Conservation (phyloP, 2,113 vertebrate species). For the Pteropus alecto region DNA sequence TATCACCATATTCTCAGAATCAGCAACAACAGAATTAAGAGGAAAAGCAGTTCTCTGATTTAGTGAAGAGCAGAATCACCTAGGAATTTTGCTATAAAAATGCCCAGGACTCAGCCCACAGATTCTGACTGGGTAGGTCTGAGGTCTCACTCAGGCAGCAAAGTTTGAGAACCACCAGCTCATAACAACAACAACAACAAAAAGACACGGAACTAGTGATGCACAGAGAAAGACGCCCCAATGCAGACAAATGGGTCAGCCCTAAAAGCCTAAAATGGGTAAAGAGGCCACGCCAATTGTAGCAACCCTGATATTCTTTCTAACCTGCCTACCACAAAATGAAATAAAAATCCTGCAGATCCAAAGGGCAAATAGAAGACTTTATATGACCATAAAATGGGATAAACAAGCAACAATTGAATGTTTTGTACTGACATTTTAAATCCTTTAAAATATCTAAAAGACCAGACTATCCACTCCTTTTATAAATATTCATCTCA, state of each 20-base stretch:
- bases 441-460: background rate
- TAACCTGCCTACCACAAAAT: background rate
- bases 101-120: background rate
- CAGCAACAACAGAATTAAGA: background rate
- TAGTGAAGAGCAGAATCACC: background rate
- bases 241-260: background rate
- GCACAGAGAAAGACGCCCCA: background rate
- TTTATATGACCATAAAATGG: background rate
- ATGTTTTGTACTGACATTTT: background rate
- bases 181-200: background rate
- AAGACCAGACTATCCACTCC: background rate
- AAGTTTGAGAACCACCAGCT: background rate
- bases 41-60: background rate
- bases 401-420: constrained; percentile 17
- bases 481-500: constrained; percentile 18
- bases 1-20: background rate
- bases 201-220: background rate
- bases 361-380: background rate
- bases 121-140: background rate
- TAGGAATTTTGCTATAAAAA: background rate
- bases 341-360: background rate
- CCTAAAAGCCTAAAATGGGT: background rate
- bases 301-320: background rate
- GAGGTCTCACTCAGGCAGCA: background rate
- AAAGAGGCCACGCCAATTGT: background rate